Evolutionary conservation across 1,140 invertebrate genomes (phyloP), one percentile per base, ranked within the genome.

Genomic region (Diachasmimorpha longicaudata): DNA sequence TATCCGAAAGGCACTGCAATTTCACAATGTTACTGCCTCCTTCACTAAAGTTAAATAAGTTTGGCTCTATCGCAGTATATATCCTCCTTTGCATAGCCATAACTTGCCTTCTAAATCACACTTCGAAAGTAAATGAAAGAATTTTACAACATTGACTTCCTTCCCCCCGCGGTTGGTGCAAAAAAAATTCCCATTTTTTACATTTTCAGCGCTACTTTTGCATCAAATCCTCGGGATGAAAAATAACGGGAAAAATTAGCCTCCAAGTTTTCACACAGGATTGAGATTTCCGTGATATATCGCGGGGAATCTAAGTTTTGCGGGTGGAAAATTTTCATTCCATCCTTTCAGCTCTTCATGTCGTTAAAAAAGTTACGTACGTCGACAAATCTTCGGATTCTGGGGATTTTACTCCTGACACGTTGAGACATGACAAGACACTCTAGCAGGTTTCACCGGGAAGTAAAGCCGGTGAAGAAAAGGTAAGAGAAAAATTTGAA

Each of bases 1-100:
- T 71, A 71, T 76, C 67, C 37, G n/a, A 63, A 52, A 63, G 68
- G 46, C 37, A 70, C 39, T 21, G 69, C 73, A 76, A 76, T 66
- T 67, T 68, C 69, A 48, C 74, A 67, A 66, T 76, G 42, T 55
- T 19, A 70, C 16, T 46, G n/a, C 16, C 44, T 6, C 14, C 36
- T 67, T 25, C 39, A 39, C 37, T 13, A 70, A 76, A 76, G 74
- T 76, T 71, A 71, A 71, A 76, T 70, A 76, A 76, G 52, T 66
- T 76, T 76, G 58, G 21, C 36, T 71, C 36, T 14, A 25, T 21
- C 70, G 21, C 52, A 8, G 6, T 75, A 75, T 70, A 25, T 71
- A 71, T 55, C 23, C n/a, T 71, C 68, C 37, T 71, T 76, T 70
- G 39, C 72, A 67, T 73, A 37, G 16, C 58, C 46, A 68, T 52